Percentiles rank a stretch among this genome's conserved stretches.
These are phyloP conservation scores for Crematogaster levior DNA, from an alignment of 2,888 invertebrate genomes.

Conservation along the genomic window DNA sequence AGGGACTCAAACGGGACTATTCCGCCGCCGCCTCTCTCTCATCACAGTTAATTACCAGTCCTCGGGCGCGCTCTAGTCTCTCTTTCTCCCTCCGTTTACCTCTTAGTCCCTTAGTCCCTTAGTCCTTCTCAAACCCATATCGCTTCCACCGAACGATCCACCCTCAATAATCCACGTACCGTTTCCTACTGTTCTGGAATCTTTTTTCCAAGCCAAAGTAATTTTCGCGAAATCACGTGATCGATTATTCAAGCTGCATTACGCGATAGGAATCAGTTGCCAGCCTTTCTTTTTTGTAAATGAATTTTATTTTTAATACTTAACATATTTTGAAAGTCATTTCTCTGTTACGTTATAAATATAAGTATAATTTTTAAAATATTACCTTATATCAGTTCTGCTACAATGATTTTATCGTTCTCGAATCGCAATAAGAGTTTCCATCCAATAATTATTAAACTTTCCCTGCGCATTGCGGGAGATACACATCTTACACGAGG, in stretches of 20 bases:
- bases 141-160: constrained; percentile 41
- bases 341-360: neutral
- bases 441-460: constrained; percentile 37
- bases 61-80: constrained; percentile 60
- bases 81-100: constrained; percentile 66
- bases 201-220: neutral
- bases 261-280: neutral
- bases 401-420: neutral
- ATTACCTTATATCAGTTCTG: constrained; percentile 4
- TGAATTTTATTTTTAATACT: neutral
- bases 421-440: constrained; percentile 30
- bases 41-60: constrained; percentile 84
- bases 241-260: neutral
- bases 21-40: constrained; percentile 75
- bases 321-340: neutral
- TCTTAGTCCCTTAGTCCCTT: constrained; percentile 55
- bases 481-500: constrained; percentile 19
- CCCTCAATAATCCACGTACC: constrained; percentile 47
- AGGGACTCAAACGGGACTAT: constrained; percentile 82
- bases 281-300: neutral
- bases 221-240: neutral
- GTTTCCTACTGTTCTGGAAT: constrained; percentile 30
- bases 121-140: constrained; percentile 60
- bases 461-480: constrained; percentile 30
- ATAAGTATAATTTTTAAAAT: neutral